Percentiles rank a stretch among this genome's conserved stretches.
phyloP scores from a whole-genome alignment of 2,797 vertebrate genomes.

The Catamblyrhynchus diadema region DNA sequence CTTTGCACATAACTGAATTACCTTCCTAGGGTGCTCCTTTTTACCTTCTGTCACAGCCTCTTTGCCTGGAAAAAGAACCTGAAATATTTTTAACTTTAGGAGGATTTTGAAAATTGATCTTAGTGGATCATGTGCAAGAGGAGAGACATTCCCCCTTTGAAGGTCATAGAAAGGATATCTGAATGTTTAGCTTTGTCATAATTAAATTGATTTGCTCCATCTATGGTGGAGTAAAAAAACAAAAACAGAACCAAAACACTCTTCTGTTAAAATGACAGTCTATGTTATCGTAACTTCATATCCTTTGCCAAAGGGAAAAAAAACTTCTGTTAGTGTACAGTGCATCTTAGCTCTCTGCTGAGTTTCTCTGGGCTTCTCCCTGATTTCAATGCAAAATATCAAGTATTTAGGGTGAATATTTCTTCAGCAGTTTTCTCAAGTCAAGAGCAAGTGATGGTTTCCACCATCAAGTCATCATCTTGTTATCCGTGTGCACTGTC shows the following conservation, averaged over 20 bases:
- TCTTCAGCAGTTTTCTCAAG: not conserved
- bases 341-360: not conserved
- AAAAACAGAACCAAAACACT: fast-evolving
- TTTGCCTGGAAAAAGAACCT: constrained; percentile 46
- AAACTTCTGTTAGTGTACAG: not conserved
- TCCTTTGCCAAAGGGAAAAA: not conserved
- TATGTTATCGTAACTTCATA: not conserved
- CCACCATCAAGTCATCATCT: not conserved
- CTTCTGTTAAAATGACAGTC: not conserved
- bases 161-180: not conserved
- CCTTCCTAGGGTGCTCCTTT: constrained; percentile 64
- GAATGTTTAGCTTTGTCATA: not conserved
- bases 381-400: not conserved
- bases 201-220: not conserved
- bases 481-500: not conserved
- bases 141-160: not conserved
- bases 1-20: constrained; percentile 59
- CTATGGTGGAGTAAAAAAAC: not conserved
- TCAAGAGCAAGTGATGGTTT: not conserved
- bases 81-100: constrained; percentile 51
- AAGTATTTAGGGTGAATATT: not conserved
- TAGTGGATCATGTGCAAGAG: not conserved
- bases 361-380: not conserved
- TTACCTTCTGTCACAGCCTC: constrained; percentile 52
- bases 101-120: constrained; percentile 42